Conservation (phyloP, 2,888 invertebrate species). For the Epirrhoe alternata region DNA sequence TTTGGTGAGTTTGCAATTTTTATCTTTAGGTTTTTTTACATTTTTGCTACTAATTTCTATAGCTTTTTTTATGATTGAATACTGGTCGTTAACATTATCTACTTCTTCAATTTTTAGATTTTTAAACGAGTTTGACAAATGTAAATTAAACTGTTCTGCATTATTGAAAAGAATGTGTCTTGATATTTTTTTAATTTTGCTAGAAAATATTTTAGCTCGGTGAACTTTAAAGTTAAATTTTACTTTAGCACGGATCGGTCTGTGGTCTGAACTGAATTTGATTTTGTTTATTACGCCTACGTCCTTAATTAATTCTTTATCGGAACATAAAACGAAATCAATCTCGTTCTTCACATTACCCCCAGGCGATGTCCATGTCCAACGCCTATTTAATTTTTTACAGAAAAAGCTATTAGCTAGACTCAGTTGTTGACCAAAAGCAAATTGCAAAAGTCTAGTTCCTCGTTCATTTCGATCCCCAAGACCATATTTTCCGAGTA, state of each 20-base stretch:
- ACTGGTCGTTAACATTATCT: too few relatives aligned
- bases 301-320: background rate
- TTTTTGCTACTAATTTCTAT: too few relatives aligned
- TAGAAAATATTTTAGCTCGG: background rate
- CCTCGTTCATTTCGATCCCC: too few relatives aligned
- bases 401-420: too few relatives aligned
- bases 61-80: too few relatives aligned
- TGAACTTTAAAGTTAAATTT: background rate
- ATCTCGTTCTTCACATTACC: background rate
- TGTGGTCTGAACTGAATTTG: background rate
- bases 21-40: too few relatives aligned
- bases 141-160: background rate
- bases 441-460: too few relatives aligned
- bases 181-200: background rate
- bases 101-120: too few relatives aligned
- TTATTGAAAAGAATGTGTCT: background rate
- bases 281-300: background rate
- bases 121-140: background rate
- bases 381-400: background rate
- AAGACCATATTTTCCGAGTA: too few relatives aligned
- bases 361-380: background rate
- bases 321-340: background rate
- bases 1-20: too few relatives aligned
- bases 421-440: too few relatives aligned
- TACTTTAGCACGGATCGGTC: background rate